Evolutionary conservation across 2,797 vertebrate genomes (phyloP), one percentile per base, ranked within the genome.

Genomic region (Limnodromus scolopaceus): DNA sequence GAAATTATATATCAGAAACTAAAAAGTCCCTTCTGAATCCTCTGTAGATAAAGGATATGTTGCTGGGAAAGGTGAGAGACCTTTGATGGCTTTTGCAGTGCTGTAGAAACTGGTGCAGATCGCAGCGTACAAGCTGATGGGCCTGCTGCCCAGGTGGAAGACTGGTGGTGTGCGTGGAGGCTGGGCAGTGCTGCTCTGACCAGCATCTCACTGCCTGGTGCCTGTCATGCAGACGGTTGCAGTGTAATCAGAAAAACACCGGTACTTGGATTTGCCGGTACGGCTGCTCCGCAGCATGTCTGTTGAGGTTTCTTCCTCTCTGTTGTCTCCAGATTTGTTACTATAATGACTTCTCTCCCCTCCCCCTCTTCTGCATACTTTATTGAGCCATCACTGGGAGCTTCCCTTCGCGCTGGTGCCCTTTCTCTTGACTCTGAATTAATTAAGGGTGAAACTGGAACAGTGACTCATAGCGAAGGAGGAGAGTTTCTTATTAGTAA

Each of bases 391-490:
- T 89, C 55, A 53, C 71, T 41, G 38, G 61, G 63, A 90, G 46
- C 72, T 87, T 85, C 77, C 41, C 43, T 89, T 82, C 72, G 23
- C 0, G 0, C 49, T 75, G 16, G n/a, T 76, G 54, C 79, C 92
- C 87, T 94, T 93, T 86, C 63, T 92, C 51, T 81, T 65, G 53
- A 58, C 9, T 80, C 65, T 86, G 89, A 92, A 87, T 94, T 91
- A 92, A 89, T 94, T 89, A 86, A 72, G 61, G 80, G 58, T 95
- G 91, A 93, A 96, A 96, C 75, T 93, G 84, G 87, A 96, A 91
- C 87, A 89, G 65, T 92, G 94, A 95, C 41, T 97, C 91, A 93
- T 48, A 69, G 82, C 57, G 82, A 91, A 92, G 84, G 61, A 87
- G 79, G 28, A 68, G 64, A 90, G 76, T 72, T 93, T 84, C 82